phyloP scores from a whole-genome alignment of 2,797 vertebrate species.

The Pseudochirops cupreus region DNA sequence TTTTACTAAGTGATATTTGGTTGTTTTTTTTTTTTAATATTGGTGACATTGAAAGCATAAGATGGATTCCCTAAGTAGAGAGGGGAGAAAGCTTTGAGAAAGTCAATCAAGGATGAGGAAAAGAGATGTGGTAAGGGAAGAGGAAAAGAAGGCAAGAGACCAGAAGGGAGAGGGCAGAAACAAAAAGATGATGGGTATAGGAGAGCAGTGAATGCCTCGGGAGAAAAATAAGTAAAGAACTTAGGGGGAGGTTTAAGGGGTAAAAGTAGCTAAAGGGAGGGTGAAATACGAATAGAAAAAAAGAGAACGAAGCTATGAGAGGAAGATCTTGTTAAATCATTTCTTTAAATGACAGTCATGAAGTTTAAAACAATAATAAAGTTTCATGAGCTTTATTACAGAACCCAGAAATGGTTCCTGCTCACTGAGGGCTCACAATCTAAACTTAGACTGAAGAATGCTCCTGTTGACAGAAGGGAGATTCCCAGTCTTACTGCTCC shows the following conservation, averaged over 20 bases:
- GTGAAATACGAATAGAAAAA: background rate
- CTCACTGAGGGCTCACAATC: conserved; percentile 62
- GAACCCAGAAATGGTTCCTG: conserved; percentile 63
- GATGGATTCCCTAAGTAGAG: background rate
- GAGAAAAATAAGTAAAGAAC: background rate
- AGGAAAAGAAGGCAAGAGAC: background rate
- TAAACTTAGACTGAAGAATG: conserved; percentile 72
- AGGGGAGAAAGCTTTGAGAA: background rate
- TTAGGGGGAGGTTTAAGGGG: background rate
- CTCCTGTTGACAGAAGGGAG: conserved; percentile 73
- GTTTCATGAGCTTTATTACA: conserved; percentile 3
- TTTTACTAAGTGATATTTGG: background rate
- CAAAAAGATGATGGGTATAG: background rate
- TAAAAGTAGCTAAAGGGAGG: background rate
- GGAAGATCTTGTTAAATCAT: conserved; percentile 33
- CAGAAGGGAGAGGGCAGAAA: background rate
- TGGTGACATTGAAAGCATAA: background rate
- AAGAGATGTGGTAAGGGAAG: conserved; percentile 3
- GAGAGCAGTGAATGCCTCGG: background rate
- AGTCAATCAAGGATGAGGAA: background rate
- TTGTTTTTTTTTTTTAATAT: background rate
- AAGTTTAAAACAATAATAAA: conserved; percentile 20
- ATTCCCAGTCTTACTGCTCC: conserved; percentile 21
- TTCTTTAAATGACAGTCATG: conserved; percentile 69
- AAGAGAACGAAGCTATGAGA: background rate